Evolutionary conservation across 1,140 invertebrate species (phyloP), one percentile per base, ranked within the genome.

Genomic region (Mercenaria mercenaria): DNA sequence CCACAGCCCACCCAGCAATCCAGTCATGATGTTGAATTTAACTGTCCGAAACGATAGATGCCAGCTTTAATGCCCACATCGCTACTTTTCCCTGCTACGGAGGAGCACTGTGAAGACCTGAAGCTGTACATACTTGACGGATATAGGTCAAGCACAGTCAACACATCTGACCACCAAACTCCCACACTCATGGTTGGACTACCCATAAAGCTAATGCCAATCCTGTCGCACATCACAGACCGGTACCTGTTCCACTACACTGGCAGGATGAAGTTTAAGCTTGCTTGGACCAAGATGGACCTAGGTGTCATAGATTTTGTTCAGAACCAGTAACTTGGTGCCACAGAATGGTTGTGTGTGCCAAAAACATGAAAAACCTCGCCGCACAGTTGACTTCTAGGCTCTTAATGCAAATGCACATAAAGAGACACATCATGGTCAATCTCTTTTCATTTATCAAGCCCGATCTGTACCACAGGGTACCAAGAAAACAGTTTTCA

Each of bases 251-350:
- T 41, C 91, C 91, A 26, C 20, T 93, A 10, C 91, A 91, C 34
- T 93, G 92, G 90, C 76, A 86, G 41, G 74, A 87, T 0, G 82
- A 82, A 18, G 89, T 93, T 0, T 89, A 91, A 47, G 91, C 61
- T 29, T 87, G 82, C 0, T 81, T 93, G 10, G 88, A 92, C 34
- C 59, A 81, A 41, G 91, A 93, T 91, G 0, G 18, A 61, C 2
- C 50, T 92, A 4, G 92, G 91, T 32, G 91, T 93, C 13, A 56
- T 93, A 34, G 91, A 93, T 67, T 89, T 83, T 23, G 89, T 91
- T 0, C 91, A 29, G 88, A 89, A 79, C 91, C 89, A n/a, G 87
- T 91, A 13, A 93, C 90, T 10, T 93, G 90, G 92, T 92, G 92
- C 37, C 85, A 92, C 18, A 92, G 84, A 74, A 92, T 92, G 91